Percentiles rank a stretch among this genome's conserved stretches.
Evolutionary conservation across 2,797 vertebrate species (phyloP).

Genomic region (Australoheros facetus): DNA sequence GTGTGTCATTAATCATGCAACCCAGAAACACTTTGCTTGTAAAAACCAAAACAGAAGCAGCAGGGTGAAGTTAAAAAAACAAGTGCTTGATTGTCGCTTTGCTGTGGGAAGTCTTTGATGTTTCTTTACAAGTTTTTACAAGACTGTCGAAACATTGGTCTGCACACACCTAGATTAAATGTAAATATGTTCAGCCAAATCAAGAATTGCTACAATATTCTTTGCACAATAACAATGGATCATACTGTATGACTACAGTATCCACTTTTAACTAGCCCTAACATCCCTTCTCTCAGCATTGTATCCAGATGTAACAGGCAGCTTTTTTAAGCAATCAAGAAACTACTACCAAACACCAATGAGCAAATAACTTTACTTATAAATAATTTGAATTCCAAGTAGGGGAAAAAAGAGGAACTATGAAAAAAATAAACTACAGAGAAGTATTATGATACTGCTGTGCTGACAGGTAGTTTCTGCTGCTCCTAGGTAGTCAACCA

Average conservation of each 20-base stretch:
- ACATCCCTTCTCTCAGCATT: background rate
- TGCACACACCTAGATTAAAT: background rate
- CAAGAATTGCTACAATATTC: background rate
- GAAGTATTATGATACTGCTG: background rate
- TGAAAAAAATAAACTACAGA: background rate
- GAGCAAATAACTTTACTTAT: slow-evolving; percentile 15
- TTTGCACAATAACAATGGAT: background rate
- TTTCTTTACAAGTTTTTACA: slow-evolving; percentile 4
- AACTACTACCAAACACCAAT: slow-evolving; percentile 12
- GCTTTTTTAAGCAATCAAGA: background rate
- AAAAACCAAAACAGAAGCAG: slow-evolving; percentile 26
- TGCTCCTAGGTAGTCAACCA: background rate
- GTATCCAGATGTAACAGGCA: background rate
- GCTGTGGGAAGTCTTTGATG: slow-evolving; percentile 18
- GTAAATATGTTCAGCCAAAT: background rate
- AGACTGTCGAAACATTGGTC: background rate
- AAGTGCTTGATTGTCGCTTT: slow-evolving; percentile 4
- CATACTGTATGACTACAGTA: background rate
- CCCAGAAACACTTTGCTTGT: slow-evolving; percentile 9
- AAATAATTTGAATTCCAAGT: background rate
- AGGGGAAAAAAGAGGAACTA: background rate
- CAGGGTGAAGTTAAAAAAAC: slow-evolving; percentile 19
- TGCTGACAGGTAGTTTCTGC: background rate
- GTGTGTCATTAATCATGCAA: slow-evolving; percentile 46
- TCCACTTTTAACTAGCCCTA: background rate